Evolutionary conservation across 2,797 vertebrate species (phyloP), one percentile per base, ranked within the genome.

Genomic region (Simalia tracyae): DNA sequence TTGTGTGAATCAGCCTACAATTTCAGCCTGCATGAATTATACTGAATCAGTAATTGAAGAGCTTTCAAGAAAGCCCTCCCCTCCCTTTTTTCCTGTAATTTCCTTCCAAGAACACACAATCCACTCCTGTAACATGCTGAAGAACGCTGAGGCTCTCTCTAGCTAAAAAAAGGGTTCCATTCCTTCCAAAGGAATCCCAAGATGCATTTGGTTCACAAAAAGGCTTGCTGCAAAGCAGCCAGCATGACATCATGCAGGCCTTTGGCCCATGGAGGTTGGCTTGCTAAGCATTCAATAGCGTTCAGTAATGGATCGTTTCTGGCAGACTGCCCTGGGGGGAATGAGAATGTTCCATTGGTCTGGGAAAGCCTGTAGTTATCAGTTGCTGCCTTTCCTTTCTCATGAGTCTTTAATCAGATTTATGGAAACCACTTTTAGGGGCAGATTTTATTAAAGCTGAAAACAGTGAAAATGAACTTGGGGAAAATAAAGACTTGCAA

Each of bases 291-390:
- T 90, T 88, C 19, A 64, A 59, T 90, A 90, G 85, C 60, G 11
- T 92, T 90, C 86, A 66, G 92, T 92, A 92, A 92, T 92, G 89
- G 86, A 90, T 92, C 76, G 56, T 72, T 90, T 64, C 86, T 92
- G 92, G 92, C 92, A 90, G 50, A 8, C 72, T 84, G 89, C 89
- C 92, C 3, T 28, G 50, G 66, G 8, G 64, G 19, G 91, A 64
- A 88, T 26, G 31, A 66, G 87, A 36, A 68, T 92, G 46, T 92
- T 59, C 66, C 72, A 50, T 87, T 50, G 68, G 24, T 68, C 68
- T 92, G 59, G 59, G 81, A 90, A 63, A 81, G 31, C 46, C 68
- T 84, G 59, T 64, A 46, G 57, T 22, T 92, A 59, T 90, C 81
- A 56, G 84, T 85, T 56, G 15, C 54, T 89, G 54, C 84, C 60